phyloP scores from a whole-genome alignment of 2,113 vertebrate genomes.

The Leptosomus discolor region DNA sequence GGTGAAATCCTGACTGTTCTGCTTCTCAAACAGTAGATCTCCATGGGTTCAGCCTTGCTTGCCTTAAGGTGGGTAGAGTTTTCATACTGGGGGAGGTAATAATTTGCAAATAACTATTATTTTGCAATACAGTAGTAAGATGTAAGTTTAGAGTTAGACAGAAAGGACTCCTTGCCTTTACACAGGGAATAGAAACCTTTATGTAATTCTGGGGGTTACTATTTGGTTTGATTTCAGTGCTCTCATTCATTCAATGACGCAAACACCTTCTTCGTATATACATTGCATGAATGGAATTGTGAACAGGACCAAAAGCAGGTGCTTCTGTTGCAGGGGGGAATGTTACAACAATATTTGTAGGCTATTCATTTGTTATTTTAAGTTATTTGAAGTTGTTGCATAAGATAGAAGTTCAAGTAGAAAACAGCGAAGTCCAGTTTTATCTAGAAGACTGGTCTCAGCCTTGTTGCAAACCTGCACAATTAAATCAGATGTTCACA shows the following conservation, averaged over 20 bases:
- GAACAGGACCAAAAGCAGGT: neutral
- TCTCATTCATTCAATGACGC: neutral
- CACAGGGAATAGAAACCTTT: neutral
- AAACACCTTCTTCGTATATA: neutral
- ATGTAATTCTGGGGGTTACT: neutral
- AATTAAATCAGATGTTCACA: neutral
- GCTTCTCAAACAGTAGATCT: constrained; percentile 18
- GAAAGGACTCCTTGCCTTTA: neutral
- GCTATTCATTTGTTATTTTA: neutral
- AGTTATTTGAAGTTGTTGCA: neutral
- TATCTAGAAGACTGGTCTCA: neutral
- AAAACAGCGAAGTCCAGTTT: neutral
- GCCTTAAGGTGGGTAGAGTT: constrained; percentile 39
- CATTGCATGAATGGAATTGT: neutral
- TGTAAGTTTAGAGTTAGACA: neutral
- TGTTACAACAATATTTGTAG: neutral
- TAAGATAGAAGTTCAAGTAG: neutral
- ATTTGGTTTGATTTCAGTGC: neutral
- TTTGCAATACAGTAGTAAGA: neutral
- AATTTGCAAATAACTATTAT: constrained; percentile 1
- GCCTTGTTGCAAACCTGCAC: neutral
- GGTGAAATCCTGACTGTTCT: constrained; percentile 47
- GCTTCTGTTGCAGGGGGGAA: neutral
- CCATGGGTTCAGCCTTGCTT: constrained; percentile 39
- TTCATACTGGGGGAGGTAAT: constrained; percentile 28